These are phyloP conservation scores for Oxyruncus cristatus DNA, from an alignment of 2,113 vertebrate species.

Conservation along the genomic window DNA sequence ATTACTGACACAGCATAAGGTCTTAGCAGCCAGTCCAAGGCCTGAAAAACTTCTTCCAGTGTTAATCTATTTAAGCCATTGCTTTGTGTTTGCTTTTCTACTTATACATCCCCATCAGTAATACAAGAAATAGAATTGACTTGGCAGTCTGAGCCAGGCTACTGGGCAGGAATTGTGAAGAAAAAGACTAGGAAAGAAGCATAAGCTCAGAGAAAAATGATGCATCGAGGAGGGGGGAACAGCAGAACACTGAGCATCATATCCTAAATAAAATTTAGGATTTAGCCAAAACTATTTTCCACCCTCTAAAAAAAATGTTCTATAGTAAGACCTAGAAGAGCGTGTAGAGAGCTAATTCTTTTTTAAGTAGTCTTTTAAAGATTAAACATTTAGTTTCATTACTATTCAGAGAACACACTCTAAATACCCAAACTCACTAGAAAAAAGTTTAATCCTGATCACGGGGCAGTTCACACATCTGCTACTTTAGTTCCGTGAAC, in stretches of 20 bases:
- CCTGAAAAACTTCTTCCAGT: not conserved
- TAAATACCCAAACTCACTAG: not conserved
- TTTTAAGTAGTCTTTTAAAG: not conserved
- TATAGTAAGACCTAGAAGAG: not conserved
- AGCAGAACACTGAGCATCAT: not conserved
- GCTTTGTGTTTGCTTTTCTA: constrained; percentile 15
- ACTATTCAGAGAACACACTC: not conserved
- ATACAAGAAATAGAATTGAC: constrained; percentile 20
- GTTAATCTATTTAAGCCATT: constrained; percentile 1
- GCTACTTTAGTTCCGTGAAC: not conserved
- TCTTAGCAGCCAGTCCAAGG: not conserved
- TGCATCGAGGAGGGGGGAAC: not conserved
- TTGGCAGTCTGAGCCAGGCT: not conserved
- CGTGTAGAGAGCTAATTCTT: not conserved
- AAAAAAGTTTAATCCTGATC: not conserved
- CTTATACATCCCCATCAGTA: not conserved
- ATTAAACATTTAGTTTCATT: not conserved
- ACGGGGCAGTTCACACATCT: not conserved
- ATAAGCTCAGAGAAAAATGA: not conserved
- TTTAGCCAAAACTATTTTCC: not conserved
- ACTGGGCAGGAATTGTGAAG: not conserved
- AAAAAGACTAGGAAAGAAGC: not conserved
- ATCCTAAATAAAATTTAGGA: not conserved
- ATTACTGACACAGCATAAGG: not conserved
- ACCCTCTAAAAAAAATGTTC: not conserved